phyloP scores from a whole-genome alignment of 2,888 invertebrate species.

The Dynastes hyllus region DNA sequence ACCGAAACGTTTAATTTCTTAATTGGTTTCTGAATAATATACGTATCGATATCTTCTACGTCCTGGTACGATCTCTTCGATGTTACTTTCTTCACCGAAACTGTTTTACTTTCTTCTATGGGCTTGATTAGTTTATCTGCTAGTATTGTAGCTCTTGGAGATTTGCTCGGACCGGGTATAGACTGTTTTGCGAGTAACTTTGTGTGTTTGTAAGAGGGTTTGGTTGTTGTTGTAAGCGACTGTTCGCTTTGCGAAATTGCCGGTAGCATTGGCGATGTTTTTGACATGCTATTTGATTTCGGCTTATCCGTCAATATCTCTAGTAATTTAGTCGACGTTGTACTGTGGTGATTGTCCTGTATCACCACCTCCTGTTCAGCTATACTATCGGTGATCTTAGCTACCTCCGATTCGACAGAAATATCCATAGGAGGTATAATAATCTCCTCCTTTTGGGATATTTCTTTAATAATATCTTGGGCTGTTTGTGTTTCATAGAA shows the following conservation, averaged over 20 bases:
- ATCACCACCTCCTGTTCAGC: constrained; percentile 48
- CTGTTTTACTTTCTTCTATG: constrained; percentile 57
- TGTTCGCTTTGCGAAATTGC: not conserved
- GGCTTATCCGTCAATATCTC: constrained; percentile 75
- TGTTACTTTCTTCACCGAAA: constrained; percentile 64
- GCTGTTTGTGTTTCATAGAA: not conserved
- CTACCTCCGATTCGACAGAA: constrained; percentile 63
- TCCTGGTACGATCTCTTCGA: constrained; percentile 64
- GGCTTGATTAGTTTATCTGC: constrained; percentile 68
- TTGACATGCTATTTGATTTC: constrained; percentile 60
- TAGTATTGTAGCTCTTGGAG: constrained; percentile 66
- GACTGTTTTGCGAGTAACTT: constrained; percentile 57
- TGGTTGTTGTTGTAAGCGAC: not conserved
- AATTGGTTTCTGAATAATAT: constrained; percentile 66
- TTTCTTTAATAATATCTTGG: constrained; percentile 14
- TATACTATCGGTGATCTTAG: constrained; percentile 58
- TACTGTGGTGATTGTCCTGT: constrained; percentile 67
- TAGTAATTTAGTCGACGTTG: constrained; percentile 74
- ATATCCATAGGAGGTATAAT: constrained; percentile 37
- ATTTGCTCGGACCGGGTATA: constrained; percentile 46
- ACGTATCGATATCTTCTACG: constrained; percentile 69
- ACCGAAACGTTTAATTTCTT: constrained; percentile 55
- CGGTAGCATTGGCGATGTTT: constrained; percentile 21
- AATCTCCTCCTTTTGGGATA: constrained; percentile 32
- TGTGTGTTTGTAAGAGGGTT: constrained; percentile 46